A percentile compares a stretch with the other conserved stretches of the same genome.
phyloP scores from a whole-genome alignment of 1,140 invertebrate genomes.

The Eulimnadia texana region DNA sequence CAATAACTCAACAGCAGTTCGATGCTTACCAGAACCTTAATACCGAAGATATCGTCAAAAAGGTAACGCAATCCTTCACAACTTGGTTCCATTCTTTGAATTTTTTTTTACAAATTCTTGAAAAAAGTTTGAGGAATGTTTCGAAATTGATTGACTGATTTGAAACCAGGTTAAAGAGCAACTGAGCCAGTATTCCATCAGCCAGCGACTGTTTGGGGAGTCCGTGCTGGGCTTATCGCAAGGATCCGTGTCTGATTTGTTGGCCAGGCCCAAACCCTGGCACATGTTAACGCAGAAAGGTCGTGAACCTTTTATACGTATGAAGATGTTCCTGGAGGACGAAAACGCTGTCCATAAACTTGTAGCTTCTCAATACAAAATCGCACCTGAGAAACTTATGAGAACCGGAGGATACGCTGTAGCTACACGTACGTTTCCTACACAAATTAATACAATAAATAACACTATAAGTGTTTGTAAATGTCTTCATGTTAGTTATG shows the following conservation, averaged over 20 bases:
- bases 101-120: neutral
- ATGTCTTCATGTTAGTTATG: no score
- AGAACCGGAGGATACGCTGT: conserved; percentile 80
- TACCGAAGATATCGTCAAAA: conserved; percentile 94
- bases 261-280: conserved; percentile 92
- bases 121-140: neutral
- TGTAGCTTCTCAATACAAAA: conserved; percentile 94
- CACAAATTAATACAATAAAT: no score
- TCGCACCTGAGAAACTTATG: conserved; percentile 90
- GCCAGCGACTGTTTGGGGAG: conserved; percentile 94
- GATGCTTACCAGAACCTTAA: conserved; percentile 96
- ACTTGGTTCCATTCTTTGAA: neutral
- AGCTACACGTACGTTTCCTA: conserved; percentile 44
- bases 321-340: conserved; percentile 96
- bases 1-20: conserved; percentile 97
- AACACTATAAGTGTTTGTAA: no score
- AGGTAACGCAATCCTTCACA: conserved; percentile 37
- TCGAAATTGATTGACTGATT: neutral
- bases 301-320: conserved; percentile 88
- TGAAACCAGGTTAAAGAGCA: conserved; percentile 73
- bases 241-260: conserved; percentile 84
- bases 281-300: conserved; percentile 95
- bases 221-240: conserved; percentile 91
- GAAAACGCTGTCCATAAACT: conserved; percentile 92
- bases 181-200: conserved; percentile 94